Percentiles rank a stretch among this genome's conserved stretches.
These are phyloP conservation scores for Bibio marci DNA, from an alignment of 2,888 invertebrate species.

Conservation along the genomic window DNA sequence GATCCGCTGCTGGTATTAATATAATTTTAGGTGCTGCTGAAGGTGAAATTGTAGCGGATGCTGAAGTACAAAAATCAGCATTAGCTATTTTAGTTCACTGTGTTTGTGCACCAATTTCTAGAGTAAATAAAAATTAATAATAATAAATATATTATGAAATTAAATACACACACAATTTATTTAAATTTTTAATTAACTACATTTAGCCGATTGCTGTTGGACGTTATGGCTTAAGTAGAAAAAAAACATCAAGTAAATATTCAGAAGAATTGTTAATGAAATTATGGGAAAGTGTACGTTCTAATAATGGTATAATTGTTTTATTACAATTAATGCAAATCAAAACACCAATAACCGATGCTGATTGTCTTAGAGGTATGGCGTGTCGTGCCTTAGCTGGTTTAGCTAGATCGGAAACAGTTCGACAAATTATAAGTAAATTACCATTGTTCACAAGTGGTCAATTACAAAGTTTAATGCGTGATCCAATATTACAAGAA, in stretches of 20 bases:
- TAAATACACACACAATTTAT: not conserved
- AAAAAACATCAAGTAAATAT: slow-evolving; percentile 42
- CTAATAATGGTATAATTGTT: slow-evolving; percentile 94
- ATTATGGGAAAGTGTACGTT: slow-evolving; percentile 87
- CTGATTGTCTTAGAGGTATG: slow-evolving; percentile 82
- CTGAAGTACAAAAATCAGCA: slow-evolving; percentile 84
- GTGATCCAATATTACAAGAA: slow-evolving; percentile 92
- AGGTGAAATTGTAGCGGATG: slow-evolving; percentile 77
- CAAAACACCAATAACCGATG: slow-evolving; percentile 91
- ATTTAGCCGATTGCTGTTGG: slow-evolving; percentile 29
- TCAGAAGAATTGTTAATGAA: slow-evolving; percentile 78
- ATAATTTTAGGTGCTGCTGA: slow-evolving; percentile 76
- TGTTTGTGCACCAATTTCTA: slow-evolving; percentile 76
- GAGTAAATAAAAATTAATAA: slow-evolving; percentile 34
- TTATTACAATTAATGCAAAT: slow-evolving; percentile 75
- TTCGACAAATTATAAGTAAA: slow-evolving; percentile 88
- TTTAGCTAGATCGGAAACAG: slow-evolving; percentile 80
- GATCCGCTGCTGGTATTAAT: slow-evolving; percentile 60
- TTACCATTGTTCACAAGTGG: slow-evolving; percentile 86
- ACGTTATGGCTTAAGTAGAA: slow-evolving; percentile 31
- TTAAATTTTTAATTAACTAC: slow-evolving; percentile 1
- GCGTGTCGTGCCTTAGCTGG: slow-evolving; percentile 89
- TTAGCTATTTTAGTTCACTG: slow-evolving; percentile 83
- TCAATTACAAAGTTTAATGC: slow-evolving; percentile 86
- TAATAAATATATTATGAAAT: not conserved